Conservation (phyloP, 2,888 invertebrate species). For the Epiblema foenella region DNA sequence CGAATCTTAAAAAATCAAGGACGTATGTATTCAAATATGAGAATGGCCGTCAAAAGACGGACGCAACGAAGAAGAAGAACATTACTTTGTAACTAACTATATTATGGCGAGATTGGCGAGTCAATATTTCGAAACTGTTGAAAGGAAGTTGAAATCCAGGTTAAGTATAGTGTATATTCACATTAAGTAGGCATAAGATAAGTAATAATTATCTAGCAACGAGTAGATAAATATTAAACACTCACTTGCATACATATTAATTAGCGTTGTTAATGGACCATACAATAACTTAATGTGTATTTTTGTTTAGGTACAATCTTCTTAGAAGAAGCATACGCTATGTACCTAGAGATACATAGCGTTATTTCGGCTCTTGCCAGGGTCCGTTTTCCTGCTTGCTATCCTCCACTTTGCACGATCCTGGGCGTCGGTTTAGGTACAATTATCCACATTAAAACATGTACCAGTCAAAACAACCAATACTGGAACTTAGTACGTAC, state of each 20-base stretch:
- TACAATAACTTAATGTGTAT: not conserved
- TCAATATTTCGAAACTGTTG: not conserved
- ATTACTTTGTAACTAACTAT: not conserved
- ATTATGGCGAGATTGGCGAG: not conserved
- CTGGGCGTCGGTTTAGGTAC: not conserved
- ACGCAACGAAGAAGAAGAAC: not conserved
- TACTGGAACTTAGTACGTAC: no score
- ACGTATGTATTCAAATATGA: slow-evolving; percentile 3
- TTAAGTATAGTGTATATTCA: no score
- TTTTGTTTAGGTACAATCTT: not conserved
- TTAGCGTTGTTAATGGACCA: not conserved
- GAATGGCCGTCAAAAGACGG: not conserved
- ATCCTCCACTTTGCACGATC: no score
- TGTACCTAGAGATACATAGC: no score
- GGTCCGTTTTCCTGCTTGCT: no score
- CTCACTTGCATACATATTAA: not conserved
- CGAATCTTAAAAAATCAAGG: no score
- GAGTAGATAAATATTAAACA: not conserved
- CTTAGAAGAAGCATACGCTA: no score
- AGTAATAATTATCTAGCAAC: not conserved
- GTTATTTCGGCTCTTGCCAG: no score
- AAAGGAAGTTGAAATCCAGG: no score
- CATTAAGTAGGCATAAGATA: not conserved
- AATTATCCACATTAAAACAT: no score
- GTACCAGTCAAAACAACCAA: no score